Evolutionary conservation across 2,113 vertebrate genomes (phyloP).

Genomic region (Pollimyrus isidori): DNA sequence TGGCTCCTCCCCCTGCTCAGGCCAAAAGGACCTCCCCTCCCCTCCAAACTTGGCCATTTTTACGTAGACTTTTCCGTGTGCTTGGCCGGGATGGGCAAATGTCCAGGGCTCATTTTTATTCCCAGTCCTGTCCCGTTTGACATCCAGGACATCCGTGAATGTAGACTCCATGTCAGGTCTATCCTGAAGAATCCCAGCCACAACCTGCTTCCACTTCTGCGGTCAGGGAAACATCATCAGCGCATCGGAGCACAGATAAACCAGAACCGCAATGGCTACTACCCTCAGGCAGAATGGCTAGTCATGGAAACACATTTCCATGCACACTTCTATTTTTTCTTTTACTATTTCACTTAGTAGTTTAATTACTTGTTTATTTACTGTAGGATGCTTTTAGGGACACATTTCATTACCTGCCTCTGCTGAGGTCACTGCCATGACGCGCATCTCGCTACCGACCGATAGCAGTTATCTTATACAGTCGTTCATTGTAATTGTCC

Average conservation of each 20-base stretch:
- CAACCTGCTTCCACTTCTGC: background rate
- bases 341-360: background rate
- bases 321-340: background rate
- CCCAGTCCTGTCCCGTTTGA: background rate
- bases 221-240: background rate
- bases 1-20: background rate
- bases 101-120: background rate
- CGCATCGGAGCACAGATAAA: background rate
- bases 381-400: background rate
- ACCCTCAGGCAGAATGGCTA: background rate
- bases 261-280: background rate
- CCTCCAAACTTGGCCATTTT: background rate
- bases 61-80: too few species aligned
- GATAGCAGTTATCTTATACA: background rate
- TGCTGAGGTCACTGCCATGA: background rate
- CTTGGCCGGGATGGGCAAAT: background rate
- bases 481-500: background rate
- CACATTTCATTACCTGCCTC: background rate
- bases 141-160: background rate
- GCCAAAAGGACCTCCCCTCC: background rate
- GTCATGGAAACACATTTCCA: background rate
- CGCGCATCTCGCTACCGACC: background rate
- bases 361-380: background rate
- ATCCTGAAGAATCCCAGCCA: background rate
- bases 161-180: background rate